A percentile compares a stretch with the other conserved stretches of the same genome.
phyloP scores from a whole-genome alignment of 2,797 vertebrate species.

The Notoglanidium macrostoma region DNA sequence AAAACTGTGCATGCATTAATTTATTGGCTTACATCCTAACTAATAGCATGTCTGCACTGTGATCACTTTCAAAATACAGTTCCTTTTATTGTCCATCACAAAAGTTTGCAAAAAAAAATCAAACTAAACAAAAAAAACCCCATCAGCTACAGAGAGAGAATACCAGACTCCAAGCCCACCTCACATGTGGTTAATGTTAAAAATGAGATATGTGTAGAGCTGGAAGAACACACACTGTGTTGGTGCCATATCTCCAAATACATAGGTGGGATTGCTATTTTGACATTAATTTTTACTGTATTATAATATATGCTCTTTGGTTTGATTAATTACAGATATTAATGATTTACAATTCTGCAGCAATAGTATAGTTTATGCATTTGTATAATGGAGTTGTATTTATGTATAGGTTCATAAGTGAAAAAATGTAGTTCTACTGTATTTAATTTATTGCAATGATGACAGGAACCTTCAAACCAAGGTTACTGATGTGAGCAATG shows the following conservation, averaged over 20 bases:
- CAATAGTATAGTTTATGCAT: background rate
- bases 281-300: background rate
- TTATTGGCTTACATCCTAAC: background rate
- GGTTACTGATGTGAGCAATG: background rate
- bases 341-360: background rate
- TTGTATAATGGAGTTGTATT: too few relatives aligned
- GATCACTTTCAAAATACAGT: background rate
- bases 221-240: background rate
- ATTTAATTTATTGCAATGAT: background rate
- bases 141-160: background rate
- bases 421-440: background rate
- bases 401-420: background rate
- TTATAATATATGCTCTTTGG: background rate
- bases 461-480: background rate
- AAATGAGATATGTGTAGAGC: background rate
- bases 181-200: constrained; percentile 1
- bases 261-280: background rate
- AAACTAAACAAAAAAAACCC: too few relatives aligned
- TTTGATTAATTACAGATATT: background rate
- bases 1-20: background rate
- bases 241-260: background rate
- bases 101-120: background rate
- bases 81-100: background rate
- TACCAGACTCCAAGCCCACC: background rate
- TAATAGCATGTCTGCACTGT: background rate